phyloP scores from a whole-genome alignment of 1,140 invertebrate species.

The Ganaspis sp. region DNA sequence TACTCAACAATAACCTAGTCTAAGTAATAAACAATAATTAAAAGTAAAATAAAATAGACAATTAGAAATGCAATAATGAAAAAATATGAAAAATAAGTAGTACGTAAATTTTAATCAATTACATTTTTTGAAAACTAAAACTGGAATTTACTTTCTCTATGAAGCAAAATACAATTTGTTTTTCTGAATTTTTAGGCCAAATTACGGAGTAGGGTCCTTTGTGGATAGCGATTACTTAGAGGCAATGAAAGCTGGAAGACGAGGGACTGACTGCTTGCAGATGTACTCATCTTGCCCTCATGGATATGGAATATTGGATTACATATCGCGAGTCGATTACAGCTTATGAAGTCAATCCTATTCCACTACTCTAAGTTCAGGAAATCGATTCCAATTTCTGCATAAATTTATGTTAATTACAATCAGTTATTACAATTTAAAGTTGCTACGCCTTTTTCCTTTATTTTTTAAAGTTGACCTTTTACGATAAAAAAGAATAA shows the following conservation, averaged over 20 bases:
- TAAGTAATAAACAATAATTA: no score
- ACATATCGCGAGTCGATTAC: slow-evolving; percentile 52
- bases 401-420: not conserved
- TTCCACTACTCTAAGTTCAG: not conserved
- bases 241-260: slow-evolving; percentile 64
- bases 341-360: slow-evolving; percentile 27
- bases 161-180: no score
- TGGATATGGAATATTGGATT: slow-evolving; percentile 70
- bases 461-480: no score
- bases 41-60: no score
- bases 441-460: not conserved
- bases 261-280: slow-evolving; percentile 64
- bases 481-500: no score
- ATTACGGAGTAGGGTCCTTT: slow-evolving; percentile 58
- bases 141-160: no score
- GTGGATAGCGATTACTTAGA: slow-evolving; percentile 64
- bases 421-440: not conserved
- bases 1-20: no score
- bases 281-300: slow-evolving; percentile 65
- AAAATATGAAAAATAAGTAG: no score
- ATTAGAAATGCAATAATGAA: no score
- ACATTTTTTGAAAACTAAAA: no score
- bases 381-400: not conserved
- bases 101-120: no score
- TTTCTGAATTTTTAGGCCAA: slow-evolving; percentile 63